A percentile compares a stretch with the other conserved stretches of the same genome.
Evolutionary conservation across 2,113 vertebrate genomes (phyloP).

Genomic region (Polyodon spathula): DNA sequence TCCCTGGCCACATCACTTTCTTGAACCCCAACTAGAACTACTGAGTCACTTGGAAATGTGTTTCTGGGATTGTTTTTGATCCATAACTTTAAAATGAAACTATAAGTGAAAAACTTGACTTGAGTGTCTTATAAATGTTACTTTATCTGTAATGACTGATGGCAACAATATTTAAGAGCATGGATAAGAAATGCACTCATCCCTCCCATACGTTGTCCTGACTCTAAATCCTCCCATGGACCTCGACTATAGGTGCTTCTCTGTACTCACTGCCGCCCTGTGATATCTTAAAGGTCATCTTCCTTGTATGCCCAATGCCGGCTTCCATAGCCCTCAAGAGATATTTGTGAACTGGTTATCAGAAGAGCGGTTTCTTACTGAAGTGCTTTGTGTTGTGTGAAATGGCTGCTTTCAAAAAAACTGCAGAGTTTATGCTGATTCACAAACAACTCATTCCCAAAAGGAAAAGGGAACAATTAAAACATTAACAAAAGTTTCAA

Average conservation of each 20-base stretch:
- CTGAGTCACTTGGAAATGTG: too few species aligned
- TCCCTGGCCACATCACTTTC: too few species aligned
- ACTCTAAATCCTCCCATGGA: neutral
- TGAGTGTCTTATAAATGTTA: too few species aligned
- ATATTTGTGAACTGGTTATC: constrained; percentile 18
- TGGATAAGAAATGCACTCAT: too few species aligned
- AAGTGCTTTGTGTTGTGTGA: neutral
- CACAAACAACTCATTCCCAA: constrained; percentile 32
- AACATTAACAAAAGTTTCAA: constrained; percentile 24
- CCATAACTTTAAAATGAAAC: too few species aligned
- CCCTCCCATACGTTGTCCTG: neutral
- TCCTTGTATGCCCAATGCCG: constrained; percentile 25
- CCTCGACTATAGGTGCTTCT: neutral
- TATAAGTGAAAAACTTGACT: too few species aligned
- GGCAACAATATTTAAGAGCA: too few species aligned
- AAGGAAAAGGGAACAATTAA: constrained; percentile 33
- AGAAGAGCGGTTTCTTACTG: constrained; percentile 20
- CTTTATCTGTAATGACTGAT: too few species aligned
- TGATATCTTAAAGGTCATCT: constrained; percentile 34
- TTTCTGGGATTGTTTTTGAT: too few species aligned
- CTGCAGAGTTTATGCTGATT: constrained; percentile 34
- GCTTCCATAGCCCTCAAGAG: constrained; percentile 20
- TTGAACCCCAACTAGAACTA: too few species aligned
- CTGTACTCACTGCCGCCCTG: neutral
- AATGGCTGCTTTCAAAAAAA: neutral